Evolutionary conservation across 2,888 invertebrate species (phyloP), one percentile per base, ranked within the genome.

Genomic region (Xestia ashworthii): DNA sequence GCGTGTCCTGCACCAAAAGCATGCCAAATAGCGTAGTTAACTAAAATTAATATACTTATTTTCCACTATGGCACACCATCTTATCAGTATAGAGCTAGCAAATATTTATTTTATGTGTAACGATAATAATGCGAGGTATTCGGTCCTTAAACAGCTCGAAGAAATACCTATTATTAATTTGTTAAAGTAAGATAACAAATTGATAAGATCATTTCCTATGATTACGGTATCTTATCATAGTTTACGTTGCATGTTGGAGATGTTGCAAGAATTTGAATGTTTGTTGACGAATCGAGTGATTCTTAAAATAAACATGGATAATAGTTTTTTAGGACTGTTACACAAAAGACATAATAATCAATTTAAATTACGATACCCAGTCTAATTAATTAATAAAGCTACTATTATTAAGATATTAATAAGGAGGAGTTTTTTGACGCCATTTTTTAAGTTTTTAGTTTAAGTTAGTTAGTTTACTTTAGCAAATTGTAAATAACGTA

Each of bases 61-160:
- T 87, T 85, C 76, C 80, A 82, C 65, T 82, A 74, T 68, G 70
- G 68, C 46, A 65, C 60, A 32, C 25, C 69, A 38, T 62, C 53
- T 81, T 88, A 88, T 89, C 86, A 70, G 76, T 76, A 65, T 60
- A 73, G 60, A 66, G 71, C 58, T 74, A 83, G 71, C 78, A 84
- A 88, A 88, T 89, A 89, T 89, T 82, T 89, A 78, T 84, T 81
- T 74, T 80, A 71, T 77, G 68, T 78, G 74, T 66, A 62, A 60
- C 58, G 83, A 83, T 81, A 87, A 79, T 76, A 78, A 78, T 78
- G 77, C 41, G 46, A 77, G 78, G 71, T 82, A 82, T 81, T 77
- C 46, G 53, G 82, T 77, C 64, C 55, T 65, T 32, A 73, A 68
- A 74, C 78, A 44, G 74, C 53, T 81, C 65, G 75, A 80, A 64